Base-by-base conservation (phyloP, 2,797 vertebrate genomes). In the Acanthiza pusilla region DNA sequence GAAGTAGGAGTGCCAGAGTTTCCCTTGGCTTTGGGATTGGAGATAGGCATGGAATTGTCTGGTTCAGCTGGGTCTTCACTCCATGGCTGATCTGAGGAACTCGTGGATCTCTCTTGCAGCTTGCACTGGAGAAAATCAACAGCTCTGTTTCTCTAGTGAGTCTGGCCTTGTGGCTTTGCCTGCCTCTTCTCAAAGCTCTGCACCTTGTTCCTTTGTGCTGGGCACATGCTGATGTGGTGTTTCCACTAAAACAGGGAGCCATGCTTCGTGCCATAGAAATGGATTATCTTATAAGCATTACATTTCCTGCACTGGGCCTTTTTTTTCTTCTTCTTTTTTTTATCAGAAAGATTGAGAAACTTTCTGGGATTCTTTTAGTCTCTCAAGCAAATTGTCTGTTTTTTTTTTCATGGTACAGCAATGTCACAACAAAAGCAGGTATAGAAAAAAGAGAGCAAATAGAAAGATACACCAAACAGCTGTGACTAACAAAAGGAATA, bases 351-450 rank as follows among this genome's bases (percentile, higher is more conserved):
- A 72, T 12, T 74, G 74, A 94, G 93, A 93, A 94, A 43, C 48
- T 72, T 77, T 47, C 63, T 85, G 43, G 30, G 53, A 79, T 61
- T 55, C 68, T 61, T 85, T 94, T 93, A 93, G 93, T 91, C 30
- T 95, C 93, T 87, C 96, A 88, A 92, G 87, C 51, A 65, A 77
- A 67, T 85, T 71, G 54, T 57, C 61, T 38, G 2, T 0, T 14
- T 30, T 55, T 96, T 57, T 96, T 57, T 86, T 91, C 62, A 63
- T 84, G 94, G 81, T 58, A 91, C 83, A 91, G 74, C 60, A 51
- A 23, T 7, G 13, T 95, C 91, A 58, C 51, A 38, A 1, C 60
- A 82, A 57, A 32, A 82, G 36, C 36, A 67, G 18, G 5, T 53
- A 42, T 9, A 81, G 57, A 32, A 67, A 81, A 74, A 36, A 74